Conservation (phyloP, 2,113 vertebrate species). For the Tachysurus fulvidraco region DNA sequence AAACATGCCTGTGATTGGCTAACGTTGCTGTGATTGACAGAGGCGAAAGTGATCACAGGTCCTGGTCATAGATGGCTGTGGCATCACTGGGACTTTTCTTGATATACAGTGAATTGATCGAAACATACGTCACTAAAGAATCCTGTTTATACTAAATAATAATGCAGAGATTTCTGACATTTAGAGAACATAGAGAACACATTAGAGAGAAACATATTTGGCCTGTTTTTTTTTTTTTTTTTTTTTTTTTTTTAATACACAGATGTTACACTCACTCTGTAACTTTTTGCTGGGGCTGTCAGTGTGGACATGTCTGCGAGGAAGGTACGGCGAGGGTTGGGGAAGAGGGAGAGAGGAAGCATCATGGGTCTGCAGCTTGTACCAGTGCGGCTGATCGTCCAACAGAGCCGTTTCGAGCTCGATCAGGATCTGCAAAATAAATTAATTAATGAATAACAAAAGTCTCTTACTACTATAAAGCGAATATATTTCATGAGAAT, state of each 20-base stretch:
- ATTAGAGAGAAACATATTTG: neutral
- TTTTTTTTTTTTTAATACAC: neutral
- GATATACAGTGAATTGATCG: neutral
- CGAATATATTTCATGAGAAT: too few relatives aligned
- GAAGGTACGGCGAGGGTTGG: conserved; percentile 95
- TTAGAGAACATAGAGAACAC: neutral
- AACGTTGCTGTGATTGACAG: neutral
- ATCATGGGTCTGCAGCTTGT: conserved; percentile 96
- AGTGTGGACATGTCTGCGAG: conserved; percentile 87
- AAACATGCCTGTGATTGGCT: neutral
- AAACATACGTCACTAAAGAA: neutral
- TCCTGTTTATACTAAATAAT: neutral
- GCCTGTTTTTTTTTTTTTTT: neutral
- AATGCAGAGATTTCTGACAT: neutral
- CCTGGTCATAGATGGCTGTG: neutral
- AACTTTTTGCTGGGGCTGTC: conserved; percentile 96
- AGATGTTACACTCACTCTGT: conserved; percentile 82
- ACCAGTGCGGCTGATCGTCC: conserved; percentile 96
- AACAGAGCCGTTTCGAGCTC: conserved; percentile 94
- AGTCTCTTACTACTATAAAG: neutral
- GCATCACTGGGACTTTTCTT: neutral
- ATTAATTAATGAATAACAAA: neutral
- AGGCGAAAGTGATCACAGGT: neutral
- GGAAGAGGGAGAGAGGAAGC: conserved; percentile 96
- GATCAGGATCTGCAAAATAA: conserved; percentile 85